Evolutionary conservation across 2,113 vertebrate genomes (phyloP), one percentile per base, ranked within the genome.

Genomic region (Madoqua kirkii): DNA sequence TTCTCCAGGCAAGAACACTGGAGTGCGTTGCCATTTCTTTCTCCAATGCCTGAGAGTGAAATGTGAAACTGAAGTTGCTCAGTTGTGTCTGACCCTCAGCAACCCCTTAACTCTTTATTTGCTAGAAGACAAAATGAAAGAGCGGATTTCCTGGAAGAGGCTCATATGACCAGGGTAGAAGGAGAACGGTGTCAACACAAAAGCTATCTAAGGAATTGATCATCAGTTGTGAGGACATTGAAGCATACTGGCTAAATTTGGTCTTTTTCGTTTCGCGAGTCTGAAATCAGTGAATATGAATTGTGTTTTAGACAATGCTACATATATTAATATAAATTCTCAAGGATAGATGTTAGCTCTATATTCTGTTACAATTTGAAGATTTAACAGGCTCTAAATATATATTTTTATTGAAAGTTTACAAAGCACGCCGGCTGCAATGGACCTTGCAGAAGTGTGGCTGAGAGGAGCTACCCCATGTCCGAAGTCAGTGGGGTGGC

Each of bases 381-480:
- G 79, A 54, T 33, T 82, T n/a, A 82, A 67, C 29, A 81, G 78
- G 16, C 16, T 33, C 78, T 29, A 81, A 33, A 50, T 45, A 57
- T 57, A 57, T 23, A 9, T 57, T 23, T 57, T 57, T 9, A 21
- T 57, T 57, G 21, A 57, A 21, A 21, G 55, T 23, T 57, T 57
- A 57, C 55, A 57, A 57, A 23, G 55, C 21, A 57, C 3, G 0
- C 55, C 1, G 0, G 55, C 55, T 57, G 8, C 1, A 3, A 57
- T 0, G 3, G 55, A 57, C 21, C 7, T 57, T 57, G 55, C 21
- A 57, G 21, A 57, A 57, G 21, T 0, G 0, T 57, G 21, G 21
- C 55, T 23, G 54, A 55, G 21, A 57, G 55, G 55, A 23, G 55
- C 21, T 57, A 57, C 55, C 21, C 55, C 21, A 25, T 23, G 21